Percentiles rank a stretch among this genome's conserved stretches.
These are phyloP conservation scores for human DNA, from an alignment of 2,113 vertebrate species.

Conservation along the genomic window DNA sequence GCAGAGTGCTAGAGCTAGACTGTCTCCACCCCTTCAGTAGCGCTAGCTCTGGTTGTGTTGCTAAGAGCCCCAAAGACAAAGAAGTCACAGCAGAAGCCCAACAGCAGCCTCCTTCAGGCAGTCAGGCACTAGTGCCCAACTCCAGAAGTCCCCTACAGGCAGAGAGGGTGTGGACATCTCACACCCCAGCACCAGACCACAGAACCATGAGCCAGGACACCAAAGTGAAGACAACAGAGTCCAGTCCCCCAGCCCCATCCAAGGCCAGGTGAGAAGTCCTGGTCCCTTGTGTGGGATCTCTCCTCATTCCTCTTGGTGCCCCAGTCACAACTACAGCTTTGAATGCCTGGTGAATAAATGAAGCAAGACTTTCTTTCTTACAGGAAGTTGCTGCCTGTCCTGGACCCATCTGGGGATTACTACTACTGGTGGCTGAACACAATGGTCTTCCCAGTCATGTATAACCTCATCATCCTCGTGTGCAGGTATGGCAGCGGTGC, in stretches of 20 bases:
- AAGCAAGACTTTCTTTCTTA: not conserved
- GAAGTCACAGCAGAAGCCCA: not conserved
- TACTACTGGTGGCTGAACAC: conserved; percentile 92
- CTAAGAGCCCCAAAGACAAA: conserved; percentile 66
- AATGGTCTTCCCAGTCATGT: conserved; percentile 90
- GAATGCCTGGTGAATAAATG: not conserved
- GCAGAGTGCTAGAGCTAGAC: not conserved
- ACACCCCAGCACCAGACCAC: not conserved
- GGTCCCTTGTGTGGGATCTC: not conserved
- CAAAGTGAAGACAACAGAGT: conserved; percentile 69
- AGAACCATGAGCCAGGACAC: conserved; percentile 67
- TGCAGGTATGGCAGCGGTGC: conserved; percentile 84
- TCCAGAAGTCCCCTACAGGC: not conserved
- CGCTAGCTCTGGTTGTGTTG: conserved; percentile 51
- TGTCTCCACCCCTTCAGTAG: conserved; percentile 9
- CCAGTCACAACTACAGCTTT: not conserved
- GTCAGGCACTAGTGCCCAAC: not conserved
- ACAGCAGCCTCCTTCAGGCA: not conserved
- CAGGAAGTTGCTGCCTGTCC: conserved; percentile 63
- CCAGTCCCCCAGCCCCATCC: not conserved
- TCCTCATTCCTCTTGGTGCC: not conserved
- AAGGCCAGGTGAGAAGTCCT: conserved; percentile 56
- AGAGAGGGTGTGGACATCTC: not conserved
- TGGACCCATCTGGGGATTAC: conserved; percentile 91
- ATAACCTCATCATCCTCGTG: conserved; percentile 92